Evolutionary conservation across 2,797 vertebrate species (phyloP).

Genomic region (Microctenopoma stevenorrisi): DNA sequence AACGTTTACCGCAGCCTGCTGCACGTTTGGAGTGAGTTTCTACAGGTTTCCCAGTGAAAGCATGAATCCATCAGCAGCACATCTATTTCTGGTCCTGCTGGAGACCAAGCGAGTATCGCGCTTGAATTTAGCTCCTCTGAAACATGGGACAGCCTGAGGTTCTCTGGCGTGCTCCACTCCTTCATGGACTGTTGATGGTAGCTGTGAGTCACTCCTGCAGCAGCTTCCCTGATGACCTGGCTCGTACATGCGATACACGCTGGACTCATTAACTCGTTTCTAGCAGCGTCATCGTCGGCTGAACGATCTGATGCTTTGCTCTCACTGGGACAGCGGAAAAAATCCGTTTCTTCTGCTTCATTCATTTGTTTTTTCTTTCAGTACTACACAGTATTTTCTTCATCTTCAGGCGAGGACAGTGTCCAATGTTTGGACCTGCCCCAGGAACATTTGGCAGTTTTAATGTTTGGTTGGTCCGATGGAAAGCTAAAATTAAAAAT

Average conservation of each 20-base stretch:
- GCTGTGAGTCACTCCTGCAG: slow-evolving; percentile 42
- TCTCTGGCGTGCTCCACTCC: neutral
- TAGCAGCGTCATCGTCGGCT: slow-evolving; percentile 38
- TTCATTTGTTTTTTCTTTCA: no score
- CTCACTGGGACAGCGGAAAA: slow-evolving; percentile 38
- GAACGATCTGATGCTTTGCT: slow-evolving; percentile 23
- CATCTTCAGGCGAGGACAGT: no score
- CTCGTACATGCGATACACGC: slow-evolving; percentile 19
- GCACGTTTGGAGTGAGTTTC: no score
- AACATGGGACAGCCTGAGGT: slow-evolving; percentile 1
- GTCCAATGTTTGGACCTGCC: no score
- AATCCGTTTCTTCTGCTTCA: slow-evolving; percentile 7
- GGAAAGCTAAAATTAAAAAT: neutral
- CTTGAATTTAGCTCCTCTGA: neutral
- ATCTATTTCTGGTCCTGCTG: neutral
- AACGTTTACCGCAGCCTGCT: no score
- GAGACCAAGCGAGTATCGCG: neutral
- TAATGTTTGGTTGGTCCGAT: neutral
- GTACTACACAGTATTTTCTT: no score
- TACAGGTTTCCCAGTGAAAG: no score
- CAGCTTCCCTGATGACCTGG: slow-evolving; percentile 23
- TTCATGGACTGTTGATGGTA: slow-evolving; percentile 8
- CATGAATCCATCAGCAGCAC: neutral
- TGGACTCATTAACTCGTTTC: slow-evolving; percentile 63
- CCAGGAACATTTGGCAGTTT: no score